phyloP scores from a whole-genome alignment of 1,140 invertebrate species.

The Drosophila mojavensis region DNA sequence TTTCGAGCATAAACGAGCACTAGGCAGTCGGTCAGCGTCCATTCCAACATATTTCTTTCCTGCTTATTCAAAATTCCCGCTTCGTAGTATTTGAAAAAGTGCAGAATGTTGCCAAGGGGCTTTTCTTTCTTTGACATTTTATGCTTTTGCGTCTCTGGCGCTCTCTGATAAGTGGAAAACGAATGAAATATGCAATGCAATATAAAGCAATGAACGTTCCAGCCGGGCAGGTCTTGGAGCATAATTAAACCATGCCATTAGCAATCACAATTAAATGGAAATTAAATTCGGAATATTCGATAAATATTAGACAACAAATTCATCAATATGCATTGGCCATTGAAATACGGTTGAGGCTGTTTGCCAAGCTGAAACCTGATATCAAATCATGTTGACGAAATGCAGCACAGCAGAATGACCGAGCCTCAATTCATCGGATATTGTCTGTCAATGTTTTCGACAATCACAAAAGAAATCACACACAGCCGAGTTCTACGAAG shows the following conservation, averaged over 20 bases:
- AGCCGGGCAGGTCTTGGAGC: too few species aligned
- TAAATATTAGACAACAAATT: background rate
- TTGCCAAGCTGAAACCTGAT: conserved; percentile 7
- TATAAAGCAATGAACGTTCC: too few species aligned
- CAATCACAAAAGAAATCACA: conserved; percentile 29
- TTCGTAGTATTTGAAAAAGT: background rate
- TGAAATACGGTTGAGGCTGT: background rate
- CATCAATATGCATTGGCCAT: conserved; percentile 24
- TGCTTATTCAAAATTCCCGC: too few species aligned
- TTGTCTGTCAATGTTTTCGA: conserved; percentile 35
- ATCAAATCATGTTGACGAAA: conserved; percentile 14
- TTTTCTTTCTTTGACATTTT: background rate
- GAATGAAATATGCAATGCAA: background rate
- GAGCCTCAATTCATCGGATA: conserved; percentile 25
- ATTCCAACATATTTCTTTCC: too few species aligned
- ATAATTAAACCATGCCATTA: background rate
- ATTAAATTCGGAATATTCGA: background rate
- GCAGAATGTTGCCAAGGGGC: background rate
- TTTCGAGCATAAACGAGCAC: too few species aligned
- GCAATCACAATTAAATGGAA: background rate
- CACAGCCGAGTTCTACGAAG: conserved; percentile 8
- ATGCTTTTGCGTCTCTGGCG: background rate
- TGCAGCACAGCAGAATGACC: conserved; percentile 6
- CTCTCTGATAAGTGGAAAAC: background rate
- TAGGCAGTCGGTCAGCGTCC: too few species aligned